These are phyloP conservation scores for Matsumurasca onukii DNA, from an alignment of 1,140 invertebrate genomes.

Conservation along the genomic window DNA sequence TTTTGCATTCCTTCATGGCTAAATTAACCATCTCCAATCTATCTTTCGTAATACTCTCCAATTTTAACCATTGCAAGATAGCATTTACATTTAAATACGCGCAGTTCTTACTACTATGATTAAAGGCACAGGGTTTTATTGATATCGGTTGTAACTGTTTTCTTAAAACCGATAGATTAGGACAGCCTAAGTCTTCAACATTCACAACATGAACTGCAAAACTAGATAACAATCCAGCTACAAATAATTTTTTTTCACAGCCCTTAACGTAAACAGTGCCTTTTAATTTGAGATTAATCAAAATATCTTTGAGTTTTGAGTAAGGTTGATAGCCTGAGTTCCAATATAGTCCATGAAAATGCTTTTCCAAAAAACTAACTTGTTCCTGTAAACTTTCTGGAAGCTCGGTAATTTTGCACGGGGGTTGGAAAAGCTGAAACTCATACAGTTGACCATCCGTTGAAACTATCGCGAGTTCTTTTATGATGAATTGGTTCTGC, in stretches of 20 bases:
- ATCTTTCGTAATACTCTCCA: background rate
- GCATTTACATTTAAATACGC: slow-evolving; percentile 14
- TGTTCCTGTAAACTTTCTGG: background rate
- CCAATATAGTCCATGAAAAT: background rate
- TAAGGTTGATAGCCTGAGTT: background rate
- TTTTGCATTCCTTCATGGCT: background rate
- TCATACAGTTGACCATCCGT: slow-evolving; percentile 7
- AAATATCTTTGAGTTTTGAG: background rate
- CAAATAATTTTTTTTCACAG: background rate
- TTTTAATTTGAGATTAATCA: background rate
- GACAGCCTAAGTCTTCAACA: slow-evolving; percentile 9
- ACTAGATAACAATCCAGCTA: background rate
- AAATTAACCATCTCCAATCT: background rate
- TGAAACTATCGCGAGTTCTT: slow-evolving; percentile 1
- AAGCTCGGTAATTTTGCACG: background rate
- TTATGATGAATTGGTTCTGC: slow-evolving; percentile 4
- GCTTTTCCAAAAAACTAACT: background rate
- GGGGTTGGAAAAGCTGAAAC: background rate
- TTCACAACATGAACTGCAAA: background rate
- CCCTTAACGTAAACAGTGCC: slow-evolving; percentile 18
- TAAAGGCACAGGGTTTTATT: slow-evolving; percentile 5
- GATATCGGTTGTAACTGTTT: background rate
- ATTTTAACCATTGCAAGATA: slow-evolving; percentile 4
- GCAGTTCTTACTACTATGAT: background rate
- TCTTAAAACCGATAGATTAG: background rate